Evolutionary conservation across 2,797 vertebrate species (phyloP).

Genomic region (Garrulus glandarius): DNA sequence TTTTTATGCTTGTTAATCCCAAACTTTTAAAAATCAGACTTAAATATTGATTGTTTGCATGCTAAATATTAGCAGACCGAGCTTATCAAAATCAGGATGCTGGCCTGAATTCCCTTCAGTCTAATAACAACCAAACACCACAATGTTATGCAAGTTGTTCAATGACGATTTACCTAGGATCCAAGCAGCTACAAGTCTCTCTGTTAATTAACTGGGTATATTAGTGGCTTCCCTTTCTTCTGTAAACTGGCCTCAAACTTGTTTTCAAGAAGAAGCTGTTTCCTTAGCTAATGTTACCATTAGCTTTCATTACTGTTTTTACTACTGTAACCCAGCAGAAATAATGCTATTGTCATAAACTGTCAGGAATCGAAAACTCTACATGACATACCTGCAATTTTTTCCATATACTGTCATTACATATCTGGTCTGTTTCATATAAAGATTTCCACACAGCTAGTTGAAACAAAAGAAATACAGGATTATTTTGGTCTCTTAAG

Average conservation of each 20-base stretch:
- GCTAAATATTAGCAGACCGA: not conserved
- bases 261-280: not conserved
- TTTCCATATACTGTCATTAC: constrained; percentile 36
- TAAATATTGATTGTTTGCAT: not conserved
- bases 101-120: not conserved
- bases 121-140: not conserved
- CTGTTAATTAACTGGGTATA: not conserved
- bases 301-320: not conserved
- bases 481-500: not conserved
- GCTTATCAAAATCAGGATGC: not conserved
- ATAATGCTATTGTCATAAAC: not conserved
- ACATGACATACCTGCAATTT: constrained; percentile 15
- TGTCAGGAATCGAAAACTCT: constrained; percentile 28
- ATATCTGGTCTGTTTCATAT: constrained; percentile 42
- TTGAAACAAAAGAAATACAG: not conserved
- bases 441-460: not conserved
- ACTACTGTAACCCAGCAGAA: not conserved
- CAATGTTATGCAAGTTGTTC: not conserved
- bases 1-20: not conserved
- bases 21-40: not conserved
- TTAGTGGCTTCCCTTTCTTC: not conserved
- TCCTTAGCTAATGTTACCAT: not conserved
- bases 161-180: not conserved
- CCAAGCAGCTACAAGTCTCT: not conserved
- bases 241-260: not conserved